A percentile compares a stretch with the other conserved stretches of the same genome.
Evolutionary conservation across 1,140 invertebrate species (phyloP).

Genomic region (Drosophila truncata): DNA sequence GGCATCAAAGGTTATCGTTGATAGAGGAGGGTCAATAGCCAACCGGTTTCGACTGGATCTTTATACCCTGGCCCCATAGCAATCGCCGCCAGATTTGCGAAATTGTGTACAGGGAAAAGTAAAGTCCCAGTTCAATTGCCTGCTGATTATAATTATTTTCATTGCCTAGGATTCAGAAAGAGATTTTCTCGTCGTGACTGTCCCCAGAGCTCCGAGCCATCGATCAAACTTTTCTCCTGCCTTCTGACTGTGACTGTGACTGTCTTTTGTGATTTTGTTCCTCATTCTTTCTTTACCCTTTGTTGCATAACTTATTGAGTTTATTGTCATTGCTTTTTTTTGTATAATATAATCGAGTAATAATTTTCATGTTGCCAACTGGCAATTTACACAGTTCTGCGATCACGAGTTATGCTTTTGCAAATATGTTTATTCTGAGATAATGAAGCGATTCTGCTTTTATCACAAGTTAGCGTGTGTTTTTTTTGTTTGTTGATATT

Average conservation of each 20-base stretch:
- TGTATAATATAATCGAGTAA: slow-evolving; percentile 10
- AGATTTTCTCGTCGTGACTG: slow-evolving; percentile 25
- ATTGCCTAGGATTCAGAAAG: slow-evolving; percentile 1
- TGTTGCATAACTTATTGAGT: slow-evolving; percentile 38
- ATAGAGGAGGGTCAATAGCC: slow-evolving; percentile 29
- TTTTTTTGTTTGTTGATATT: slow-evolving; percentile 32
- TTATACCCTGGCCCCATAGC: slow-evolving; percentile 7
- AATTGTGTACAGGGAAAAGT: slow-evolving; percentile 18
- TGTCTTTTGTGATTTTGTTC: slow-evolving; percentile 5
- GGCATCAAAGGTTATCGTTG: slow-evolving; percentile 52
- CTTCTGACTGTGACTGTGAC: not conserved
- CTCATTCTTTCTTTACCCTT: slow-evolving; percentile 5
- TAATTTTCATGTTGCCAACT: slow-evolving; percentile 42
- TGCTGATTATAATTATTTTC: slow-evolving; percentile 11
- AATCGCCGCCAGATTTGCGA: slow-evolving; percentile 29
- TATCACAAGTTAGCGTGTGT: slow-evolving; percentile 32
- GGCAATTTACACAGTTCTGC: slow-evolving; percentile 36
- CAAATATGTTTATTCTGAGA: slow-evolving; percentile 19
- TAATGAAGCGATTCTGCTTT: slow-evolving; percentile 27
- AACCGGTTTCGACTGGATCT: slow-evolving; percentile 42
- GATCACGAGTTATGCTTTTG: slow-evolving; percentile 45
- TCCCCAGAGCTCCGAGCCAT: slow-evolving; percentile 17
- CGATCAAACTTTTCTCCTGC: slow-evolving; percentile 46
- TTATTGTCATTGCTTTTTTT: slow-evolving; percentile 22
- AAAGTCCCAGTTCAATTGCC: slow-evolving; percentile 14